Base-by-base conservation (phyloP, 2,797 vertebrate genomes). In the Danio kyathit region DNA sequence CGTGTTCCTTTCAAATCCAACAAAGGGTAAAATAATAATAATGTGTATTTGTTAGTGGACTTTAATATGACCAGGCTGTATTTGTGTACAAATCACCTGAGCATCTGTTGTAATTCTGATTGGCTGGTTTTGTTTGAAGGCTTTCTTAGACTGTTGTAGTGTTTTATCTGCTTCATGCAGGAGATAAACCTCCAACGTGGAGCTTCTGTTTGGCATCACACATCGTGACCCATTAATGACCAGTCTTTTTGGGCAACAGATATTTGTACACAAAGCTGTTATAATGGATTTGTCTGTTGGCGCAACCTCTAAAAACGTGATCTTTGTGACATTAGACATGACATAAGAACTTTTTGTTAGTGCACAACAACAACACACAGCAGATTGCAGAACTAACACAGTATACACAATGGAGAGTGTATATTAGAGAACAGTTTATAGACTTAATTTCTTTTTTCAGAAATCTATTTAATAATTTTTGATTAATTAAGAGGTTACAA, bases 141-240 rank as follows among this genome's bases (percentile, higher is more conserved):
- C 44, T 66, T 79, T 80, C 11, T 43, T 67, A 4, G 44, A 49
- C 54, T 43, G 13, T 19, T 73, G 49, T 46, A 29, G 63, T 29
- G n/a, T 29, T 29, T 29, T 29, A 29, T 3, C 29, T 29, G 29
- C 29, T 29, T 29, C 29, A 29, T 13, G 46, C 38, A 52, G 67
- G 66, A 67, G 44, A 71, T 66, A 72, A 79, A 73, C 78, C 67
- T 85, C 67, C 83, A 82, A 77, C 83, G 76, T 76, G 83, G 81
- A 66, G 74, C 76, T 82, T 16, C 70, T 77, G 48, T 78, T 57
- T 48, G 69, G 63, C 63, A 14, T 73, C 29, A 5, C 14, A 48
- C 48, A 16, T 69, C 5, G 7, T 80, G 79, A 83, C 84, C 74
- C 3, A 8, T 1, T 21, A 14, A 43, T 17, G 71, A 79, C 43